These are phyloP conservation scores for Peromyscus nudipes DNA, from an alignment of 2,797 vertebrate genomes.

Conservation along the genomic window DNA sequence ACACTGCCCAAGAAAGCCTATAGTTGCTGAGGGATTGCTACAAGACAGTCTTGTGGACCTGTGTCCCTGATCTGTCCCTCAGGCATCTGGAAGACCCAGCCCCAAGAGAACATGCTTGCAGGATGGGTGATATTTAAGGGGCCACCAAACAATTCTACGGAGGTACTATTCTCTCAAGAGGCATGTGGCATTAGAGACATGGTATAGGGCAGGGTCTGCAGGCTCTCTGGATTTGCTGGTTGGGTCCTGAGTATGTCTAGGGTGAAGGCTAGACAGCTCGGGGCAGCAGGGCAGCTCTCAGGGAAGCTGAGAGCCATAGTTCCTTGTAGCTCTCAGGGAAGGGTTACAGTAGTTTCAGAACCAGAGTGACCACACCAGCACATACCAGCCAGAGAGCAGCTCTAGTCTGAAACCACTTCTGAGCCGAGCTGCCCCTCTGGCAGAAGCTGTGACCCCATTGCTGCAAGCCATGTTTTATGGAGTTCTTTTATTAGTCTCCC, in stretches of 20 bases:
- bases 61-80: neutral
- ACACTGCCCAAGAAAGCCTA: neutral
- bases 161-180: neutral
- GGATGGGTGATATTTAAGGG: neutral
- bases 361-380: neutral
- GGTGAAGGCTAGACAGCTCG: neutral
- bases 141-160: neutral
- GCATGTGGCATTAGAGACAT: neutral
- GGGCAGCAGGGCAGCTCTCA: too few species aligned
- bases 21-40: neutral
- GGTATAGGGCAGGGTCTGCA: neutral
- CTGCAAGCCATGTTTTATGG: constrained; percentile 76
- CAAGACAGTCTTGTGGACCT: neutral
- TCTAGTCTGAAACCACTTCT: constrained; percentile 47
- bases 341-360: neutral
- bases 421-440: constrained; percentile 60
- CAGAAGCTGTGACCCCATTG: constrained; percentile 33
- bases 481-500: constrained; percentile 80
- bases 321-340: neutral
- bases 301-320: neutral
- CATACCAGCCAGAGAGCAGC: constrained; percentile 29
- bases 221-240: neutral
- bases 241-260: neutral
- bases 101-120: neutral
- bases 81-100: neutral